These are phyloP conservation scores for Ornithoptera alexandrae DNA, from an alignment of 2,888 invertebrate species.

Conservation along the genomic window DNA sequence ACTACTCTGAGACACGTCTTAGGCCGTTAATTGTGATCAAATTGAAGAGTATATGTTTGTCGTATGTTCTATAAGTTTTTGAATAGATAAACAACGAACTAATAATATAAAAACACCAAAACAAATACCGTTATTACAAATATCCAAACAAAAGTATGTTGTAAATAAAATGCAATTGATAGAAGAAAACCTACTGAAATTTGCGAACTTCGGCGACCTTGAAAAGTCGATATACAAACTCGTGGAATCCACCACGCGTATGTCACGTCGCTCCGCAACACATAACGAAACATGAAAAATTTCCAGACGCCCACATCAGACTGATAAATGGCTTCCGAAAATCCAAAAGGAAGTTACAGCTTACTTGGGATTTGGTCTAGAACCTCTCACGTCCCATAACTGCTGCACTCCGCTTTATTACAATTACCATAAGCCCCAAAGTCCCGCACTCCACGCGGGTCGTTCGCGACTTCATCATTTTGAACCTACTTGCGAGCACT, in stretches of 20 bases:
- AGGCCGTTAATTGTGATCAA: no score
- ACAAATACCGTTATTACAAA: not conserved
- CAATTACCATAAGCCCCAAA: constrained; percentile 81
- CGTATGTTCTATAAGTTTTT: no score
- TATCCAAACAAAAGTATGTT: not conserved
- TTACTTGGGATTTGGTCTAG: constrained; percentile 81
- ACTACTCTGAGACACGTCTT: no score
- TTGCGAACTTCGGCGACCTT: constrained; percentile 40
- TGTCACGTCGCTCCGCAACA: constrained; percentile 70
- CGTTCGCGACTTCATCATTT: constrained; percentile 70
- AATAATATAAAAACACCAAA: not conserved
- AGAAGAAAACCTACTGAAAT: constrained; percentile 9
- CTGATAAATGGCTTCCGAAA: constrained; percentile 82
- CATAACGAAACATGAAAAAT: constrained; percentile 81
- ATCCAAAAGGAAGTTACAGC: constrained; percentile 82
- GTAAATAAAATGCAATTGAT: not conserved
- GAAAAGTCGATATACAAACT: constrained; percentile 59
- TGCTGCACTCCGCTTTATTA: constrained; percentile 81
- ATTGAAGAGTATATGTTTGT: no score
- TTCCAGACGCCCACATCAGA: constrained; percentile 80
- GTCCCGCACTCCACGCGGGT: constrained; percentile 75
- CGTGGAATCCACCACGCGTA: constrained; percentile 49
- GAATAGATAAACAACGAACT: no score
- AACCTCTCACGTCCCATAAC: constrained; percentile 81
- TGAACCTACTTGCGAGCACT: constrained; percentile 75